Conservation (phyloP, 1,140 invertebrate genomes). For the Ceratosolen solmsi region DNA sequence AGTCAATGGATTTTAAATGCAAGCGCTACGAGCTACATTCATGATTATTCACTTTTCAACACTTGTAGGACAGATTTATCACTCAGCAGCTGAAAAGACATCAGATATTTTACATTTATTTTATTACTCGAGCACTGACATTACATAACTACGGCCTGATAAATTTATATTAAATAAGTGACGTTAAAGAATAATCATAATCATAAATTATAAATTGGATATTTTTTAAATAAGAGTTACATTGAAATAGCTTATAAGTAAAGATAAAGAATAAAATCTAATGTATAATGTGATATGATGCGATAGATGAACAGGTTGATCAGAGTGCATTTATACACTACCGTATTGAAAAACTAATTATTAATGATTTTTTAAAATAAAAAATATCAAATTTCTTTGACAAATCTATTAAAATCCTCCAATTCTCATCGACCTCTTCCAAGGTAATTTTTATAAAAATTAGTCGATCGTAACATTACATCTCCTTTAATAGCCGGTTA, state of each 20-base stretch:
- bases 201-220: no score
- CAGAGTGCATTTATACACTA: no score
- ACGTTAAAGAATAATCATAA: no score
- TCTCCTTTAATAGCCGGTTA: slow-evolving; percentile 9
- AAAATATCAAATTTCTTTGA: no score
- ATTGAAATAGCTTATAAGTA: background rate
- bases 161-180: no score
- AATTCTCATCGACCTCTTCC: no score
- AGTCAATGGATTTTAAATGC: slow-evolving; percentile 10
- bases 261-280: background rate
- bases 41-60: background rate
- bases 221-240: no score
- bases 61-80: background rate
- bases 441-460: no score
- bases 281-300: background rate
- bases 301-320: no score
- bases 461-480: background rate
- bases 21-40: background rate
- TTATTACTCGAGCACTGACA: background rate
- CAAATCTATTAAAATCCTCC: no score
- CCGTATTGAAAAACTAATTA: no score
- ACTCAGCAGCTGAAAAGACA: background rate
- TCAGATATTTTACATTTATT: background rate
- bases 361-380: no score
- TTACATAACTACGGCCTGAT: background rate